These are phyloP conservation scores for Hylyphantes graminicola DNA, from an alignment of 1,140 invertebrate species.

Conservation along the genomic window DNA sequence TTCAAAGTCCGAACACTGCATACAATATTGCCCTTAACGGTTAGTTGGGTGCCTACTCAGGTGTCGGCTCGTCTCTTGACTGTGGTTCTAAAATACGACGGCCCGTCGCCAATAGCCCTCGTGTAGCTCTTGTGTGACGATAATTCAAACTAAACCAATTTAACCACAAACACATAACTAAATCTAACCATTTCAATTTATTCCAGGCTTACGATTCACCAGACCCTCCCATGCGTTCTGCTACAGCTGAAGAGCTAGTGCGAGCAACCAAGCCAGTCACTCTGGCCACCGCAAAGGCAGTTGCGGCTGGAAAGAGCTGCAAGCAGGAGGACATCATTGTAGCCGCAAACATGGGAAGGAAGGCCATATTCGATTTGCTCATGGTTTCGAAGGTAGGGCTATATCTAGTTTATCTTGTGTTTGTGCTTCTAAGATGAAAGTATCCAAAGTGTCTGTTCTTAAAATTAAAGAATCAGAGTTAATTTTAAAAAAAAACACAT, in stretches of 20 bases:
- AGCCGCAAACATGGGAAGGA: conserved; percentile 94
- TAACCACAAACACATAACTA: background rate
- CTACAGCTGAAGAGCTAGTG: conserved; percentile 91
- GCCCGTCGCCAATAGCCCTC: too few species aligned
- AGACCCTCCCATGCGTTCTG: conserved; percentile 76
- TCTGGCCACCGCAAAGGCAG: conserved; percentile 93
- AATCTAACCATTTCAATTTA: conserved; percentile 10
- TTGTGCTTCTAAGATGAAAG: too few species aligned
- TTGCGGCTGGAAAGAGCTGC: conserved; percentile 92
- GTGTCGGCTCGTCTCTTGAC: too few species aligned
- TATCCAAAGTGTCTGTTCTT: too few species aligned
- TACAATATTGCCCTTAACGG: too few species aligned
- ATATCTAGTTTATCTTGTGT: background rate
- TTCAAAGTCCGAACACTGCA: too few species aligned
- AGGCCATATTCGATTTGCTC: conserved; percentile 94
- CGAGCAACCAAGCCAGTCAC: conserved; percentile 94
- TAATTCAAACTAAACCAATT: conserved; percentile 4
- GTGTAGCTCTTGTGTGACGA: too few species aligned
- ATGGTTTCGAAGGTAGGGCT: conserved; percentile 80
- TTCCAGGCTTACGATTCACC: conserved; percentile 80
- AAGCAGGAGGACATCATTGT: conserved; percentile 96
- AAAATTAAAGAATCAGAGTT: too few species aligned
- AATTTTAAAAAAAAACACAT: too few species aligned
- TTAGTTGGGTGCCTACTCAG: too few species aligned
- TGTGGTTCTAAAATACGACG: too few species aligned